Evolutionary conservation across 1,140 invertebrate species (phyloP).

Genomic region (Rhysida immarginata): DNA sequence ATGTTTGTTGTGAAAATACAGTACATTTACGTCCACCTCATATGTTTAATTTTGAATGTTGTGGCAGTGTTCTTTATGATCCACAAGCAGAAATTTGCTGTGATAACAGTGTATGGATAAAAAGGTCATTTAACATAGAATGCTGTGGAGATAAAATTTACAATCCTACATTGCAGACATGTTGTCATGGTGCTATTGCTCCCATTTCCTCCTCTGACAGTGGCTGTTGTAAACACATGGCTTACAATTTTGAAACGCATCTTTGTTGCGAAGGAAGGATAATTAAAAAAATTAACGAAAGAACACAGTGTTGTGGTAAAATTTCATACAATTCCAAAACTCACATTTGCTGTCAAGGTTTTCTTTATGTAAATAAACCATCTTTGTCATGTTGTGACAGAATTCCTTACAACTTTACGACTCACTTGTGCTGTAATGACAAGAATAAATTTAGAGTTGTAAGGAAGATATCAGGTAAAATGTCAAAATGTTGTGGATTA

Average conservation of each 20-base stretch:
- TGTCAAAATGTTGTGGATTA: neutral
- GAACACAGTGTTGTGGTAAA: neutral
- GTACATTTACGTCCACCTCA: neutral
- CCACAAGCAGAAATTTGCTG: conserved; percentile 1
- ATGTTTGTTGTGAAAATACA: neutral
- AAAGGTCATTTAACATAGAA: neutral
- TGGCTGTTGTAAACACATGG: neutral
- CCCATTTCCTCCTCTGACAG: neutral
- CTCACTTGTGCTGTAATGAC: neutral
- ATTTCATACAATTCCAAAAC: neutral
- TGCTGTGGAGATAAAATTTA: neutral
- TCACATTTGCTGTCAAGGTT: neutral
- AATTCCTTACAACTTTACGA: neutral
- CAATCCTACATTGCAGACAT: neutral
- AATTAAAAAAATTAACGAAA: neutral
- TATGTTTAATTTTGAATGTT: neutral
- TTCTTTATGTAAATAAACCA: neutral
- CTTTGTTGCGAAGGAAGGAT: neutral
- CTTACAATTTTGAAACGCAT: neutral
- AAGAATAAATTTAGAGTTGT: neutral
- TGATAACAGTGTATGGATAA: neutral
- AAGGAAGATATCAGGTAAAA: neutral
- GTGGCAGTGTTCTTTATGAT: neutral
- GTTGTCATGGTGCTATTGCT: neutral
- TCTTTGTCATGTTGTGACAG: neutral